A percentile compares a stretch with the other conserved stretches of the same genome.
phyloP scores from a whole-genome alignment of 2,888 invertebrate species.

The Harpalus rufipes region DNA sequence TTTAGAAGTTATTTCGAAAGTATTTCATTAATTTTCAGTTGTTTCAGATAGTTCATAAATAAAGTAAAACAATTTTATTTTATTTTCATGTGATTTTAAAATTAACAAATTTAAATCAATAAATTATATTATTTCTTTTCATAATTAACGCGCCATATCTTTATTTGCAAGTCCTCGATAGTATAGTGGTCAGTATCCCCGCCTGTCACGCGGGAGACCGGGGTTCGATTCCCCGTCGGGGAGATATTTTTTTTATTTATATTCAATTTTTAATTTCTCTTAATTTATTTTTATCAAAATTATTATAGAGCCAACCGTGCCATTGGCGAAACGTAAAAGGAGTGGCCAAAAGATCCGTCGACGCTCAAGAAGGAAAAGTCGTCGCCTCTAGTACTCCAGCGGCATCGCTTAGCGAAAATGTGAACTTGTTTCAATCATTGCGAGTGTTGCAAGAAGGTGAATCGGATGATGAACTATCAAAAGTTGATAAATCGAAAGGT shows the following conservation, averaged over 20 bases:
- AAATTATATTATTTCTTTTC: background rate
- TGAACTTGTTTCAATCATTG: slow-evolving; percentile 93
- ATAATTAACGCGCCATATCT: background rate
- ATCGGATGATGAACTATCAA: slow-evolving; percentile 80
- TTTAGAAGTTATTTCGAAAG: too few relatives aligned
- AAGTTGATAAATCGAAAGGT: slow-evolving; percentile 70
- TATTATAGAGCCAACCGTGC: slow-evolving; percentile 90
- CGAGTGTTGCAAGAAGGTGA: slow-evolving; percentile 93
- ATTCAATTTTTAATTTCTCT: slow-evolving; percentile 21
- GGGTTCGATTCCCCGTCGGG: slow-evolving; percentile 59
- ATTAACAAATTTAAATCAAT: background rate
- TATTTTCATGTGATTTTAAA: too few relatives aligned
- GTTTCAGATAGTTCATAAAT: too few relatives aligned
- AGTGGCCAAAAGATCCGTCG: slow-evolving; percentile 84
- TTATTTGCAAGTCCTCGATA: slow-evolving; percentile 18
- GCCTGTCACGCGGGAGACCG: slow-evolving; percentile 54
- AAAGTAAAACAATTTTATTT: too few relatives aligned
- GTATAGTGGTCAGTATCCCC: slow-evolving; percentile 54
- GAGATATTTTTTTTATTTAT: background rate
- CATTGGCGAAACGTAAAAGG: slow-evolving; percentile 93
- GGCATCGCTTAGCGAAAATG: slow-evolving; percentile 87
- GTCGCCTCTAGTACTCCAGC: slow-evolving; percentile 72
- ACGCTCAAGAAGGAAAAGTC: slow-evolving; percentile 76
- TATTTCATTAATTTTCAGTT: too few relatives aligned
- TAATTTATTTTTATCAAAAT: slow-evolving; percentile 67